phyloP scores from a whole-genome alignment of 2,888 invertebrate genomes.

The Adelognathus sp. region DNA sequence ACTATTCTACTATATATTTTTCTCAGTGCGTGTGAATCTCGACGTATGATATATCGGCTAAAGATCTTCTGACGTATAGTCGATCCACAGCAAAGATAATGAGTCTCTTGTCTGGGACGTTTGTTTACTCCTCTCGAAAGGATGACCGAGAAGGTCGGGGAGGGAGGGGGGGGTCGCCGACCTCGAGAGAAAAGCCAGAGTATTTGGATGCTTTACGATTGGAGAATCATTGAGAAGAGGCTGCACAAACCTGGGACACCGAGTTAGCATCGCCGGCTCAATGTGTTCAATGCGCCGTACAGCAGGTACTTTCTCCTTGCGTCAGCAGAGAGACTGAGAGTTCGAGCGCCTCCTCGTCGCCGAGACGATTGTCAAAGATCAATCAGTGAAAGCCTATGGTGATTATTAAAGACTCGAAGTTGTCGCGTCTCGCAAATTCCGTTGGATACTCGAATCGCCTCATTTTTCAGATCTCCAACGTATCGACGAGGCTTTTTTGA shows the following conservation, averaged over 20 bases:
- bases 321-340: conserved; percentile 22
- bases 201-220: background rate
- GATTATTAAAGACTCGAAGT: conserved; percentile 63
- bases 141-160: background rate
- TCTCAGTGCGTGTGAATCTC: too few relatives aligned
- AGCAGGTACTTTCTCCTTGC: conserved; percentile 58
- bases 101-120: background rate
- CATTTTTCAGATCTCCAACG: background rate
- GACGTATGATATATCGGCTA: too few relatives aligned
- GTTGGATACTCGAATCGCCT: background rate
- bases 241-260: background rate
- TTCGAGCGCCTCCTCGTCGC: conserved; percentile 25
- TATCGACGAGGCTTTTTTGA: background rate
- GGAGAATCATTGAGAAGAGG: conserved; percentile 28
- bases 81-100: too few relatives aligned
- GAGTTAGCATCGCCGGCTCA: background rate
- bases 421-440: background rate
- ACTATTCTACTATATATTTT: too few relatives aligned
- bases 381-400: conserved; percentile 71
- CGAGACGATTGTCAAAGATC: conserved; percentile 63
- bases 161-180: background rate
- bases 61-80: too few relatives aligned
- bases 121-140: background rate
- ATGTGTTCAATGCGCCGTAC: conserved; percentile 31
- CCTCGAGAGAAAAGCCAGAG: background rate